Base-by-base conservation (phyloP, 2,113 vertebrate species). In the Nycticebus coucang region DNA sequence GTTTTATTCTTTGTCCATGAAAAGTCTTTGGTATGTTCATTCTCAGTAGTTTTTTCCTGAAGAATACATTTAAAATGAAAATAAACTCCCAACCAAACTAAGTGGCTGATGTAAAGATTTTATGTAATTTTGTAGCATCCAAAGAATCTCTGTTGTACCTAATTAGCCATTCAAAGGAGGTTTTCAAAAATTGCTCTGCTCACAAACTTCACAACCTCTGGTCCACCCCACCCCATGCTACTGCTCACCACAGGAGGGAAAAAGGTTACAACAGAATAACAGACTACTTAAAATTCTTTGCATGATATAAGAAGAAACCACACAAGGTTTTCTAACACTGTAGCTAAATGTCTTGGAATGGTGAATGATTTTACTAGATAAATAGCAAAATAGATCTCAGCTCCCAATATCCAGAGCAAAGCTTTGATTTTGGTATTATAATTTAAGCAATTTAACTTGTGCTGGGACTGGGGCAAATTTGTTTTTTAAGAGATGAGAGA, bases 391-490 rank as follows among this genome's bases (percentile, higher is more conserved):
- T 64, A 75, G 74, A 77, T 64, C 33, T 74, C 28, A 87, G 26
- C 2, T 89, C 33, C 68, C 10, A 72, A 83, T 41, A 26, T 53
- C 62, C 57, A 80, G 37, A 95, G 83, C 4, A 68, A 4, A 81
- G 33, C 11, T 95, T 96, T 92, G 69, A 93, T 95, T 95, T 93
- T 21, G 30, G 30, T 24, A 55, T 19, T 79, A 2, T 77, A 80
- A 89, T 86, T 86, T 88, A 92, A 92, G 69, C 95, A 26, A 69
- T 93, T 95, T 92, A 90, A 83, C 33, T 68, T 78, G 28, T 55
- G 6, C 68, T 92, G 41, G 33, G 26, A 3, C 33, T 84, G 28
- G 24, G 33, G 26, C 37, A 75, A 87, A 88, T 91, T 41, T 89
- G 55, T 62, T 89, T 95, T 50, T 85, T 37, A 62, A 82, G 78